A percentile compares a stretch with the other conserved stretches of the same genome.
Evolutionary conservation across 2,797 vertebrate species (phyloP).

Genomic region (Pseudomugil tenellus): DNA sequence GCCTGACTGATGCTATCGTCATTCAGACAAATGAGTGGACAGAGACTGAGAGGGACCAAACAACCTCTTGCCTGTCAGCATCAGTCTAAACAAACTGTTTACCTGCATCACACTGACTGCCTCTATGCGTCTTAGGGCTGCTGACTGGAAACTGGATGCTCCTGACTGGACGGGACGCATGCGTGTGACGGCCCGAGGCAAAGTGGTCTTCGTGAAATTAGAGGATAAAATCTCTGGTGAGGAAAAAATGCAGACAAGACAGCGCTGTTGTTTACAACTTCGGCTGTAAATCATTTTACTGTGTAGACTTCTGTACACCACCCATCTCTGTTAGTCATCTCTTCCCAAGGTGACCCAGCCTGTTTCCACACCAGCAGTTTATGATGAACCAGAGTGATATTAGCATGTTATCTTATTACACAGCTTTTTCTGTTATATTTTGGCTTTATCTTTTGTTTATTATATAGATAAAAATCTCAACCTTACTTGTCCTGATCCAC

Average conservation of each 20-base stretch:
- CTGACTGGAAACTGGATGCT: constrained; percentile 96
- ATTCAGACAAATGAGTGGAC: constrained; percentile 26
- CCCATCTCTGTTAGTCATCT: constrained; percentile 64
- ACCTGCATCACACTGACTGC: constrained; percentile 20
- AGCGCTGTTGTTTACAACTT: constrained; percentile 53
- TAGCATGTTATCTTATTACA: background rate
- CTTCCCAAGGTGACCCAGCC: constrained; percentile 70
- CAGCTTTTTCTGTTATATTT: constrained; percentile 1
- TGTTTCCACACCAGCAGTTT: constrained; percentile 34
- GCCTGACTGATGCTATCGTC: constrained; percentile 13
- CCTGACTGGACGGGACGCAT: constrained; percentile 96
- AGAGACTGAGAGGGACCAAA: constrained; percentile 12
- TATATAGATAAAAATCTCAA: constrained; percentile 3
- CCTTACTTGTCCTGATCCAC: constrained; percentile 31
- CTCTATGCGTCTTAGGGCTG: constrained; percentile 83
- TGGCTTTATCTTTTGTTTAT: background rate
- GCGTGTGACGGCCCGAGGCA: constrained; percentile 93
- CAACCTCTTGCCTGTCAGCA: constrained; percentile 6
- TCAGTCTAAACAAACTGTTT: constrained; percentile 23
- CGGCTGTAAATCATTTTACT: constrained; percentile 63
- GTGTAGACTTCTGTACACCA: constrained; percentile 49
- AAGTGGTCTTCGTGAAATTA: constrained; percentile 91
- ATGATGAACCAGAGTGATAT: constrained; percentile 16
- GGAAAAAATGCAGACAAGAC: constrained; percentile 51
- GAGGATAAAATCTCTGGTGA: constrained; percentile 96